Evolutionary conservation across 2,797 vertebrate genomes (phyloP).

Genomic region (Nannoperca australis): DNA sequence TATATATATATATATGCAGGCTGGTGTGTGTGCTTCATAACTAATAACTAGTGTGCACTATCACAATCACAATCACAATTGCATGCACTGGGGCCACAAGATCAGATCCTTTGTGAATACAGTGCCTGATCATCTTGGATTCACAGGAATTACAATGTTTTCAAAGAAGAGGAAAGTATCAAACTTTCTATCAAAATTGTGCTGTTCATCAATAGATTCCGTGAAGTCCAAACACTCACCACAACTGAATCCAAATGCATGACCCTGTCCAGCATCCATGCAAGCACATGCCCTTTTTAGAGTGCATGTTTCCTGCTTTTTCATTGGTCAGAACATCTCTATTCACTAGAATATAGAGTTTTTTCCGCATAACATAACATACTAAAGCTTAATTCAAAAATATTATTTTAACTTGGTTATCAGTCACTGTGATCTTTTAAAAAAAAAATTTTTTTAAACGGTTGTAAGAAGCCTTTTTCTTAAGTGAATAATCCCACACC

Average conservation of each 20-base stretch:
- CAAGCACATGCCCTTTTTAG: too few species aligned
- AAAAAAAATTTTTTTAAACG: constrained; percentile 47
- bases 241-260: background rate
- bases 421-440: constrained; percentile 20
- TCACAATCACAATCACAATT: too few species aligned
- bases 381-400: background rate
- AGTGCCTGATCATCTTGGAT: background rate
- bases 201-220: background rate
- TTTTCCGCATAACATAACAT: background rate
- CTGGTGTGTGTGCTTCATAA: too few species aligned
- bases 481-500: constrained; percentile 44
- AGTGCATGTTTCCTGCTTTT: background rate
- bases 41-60: too few species aligned
- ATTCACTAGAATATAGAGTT: background rate
- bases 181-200: background rate
- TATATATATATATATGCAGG: too few species aligned
- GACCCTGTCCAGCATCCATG: background rate
- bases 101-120: too few species aligned
- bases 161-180: background rate
- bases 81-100: too few species aligned
- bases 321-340: background rate
- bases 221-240: background rate
- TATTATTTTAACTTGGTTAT: background rate
- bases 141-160: constrained; percentile 1
- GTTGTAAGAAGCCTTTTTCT: constrained; percentile 26